Evolutionary conservation across 2,113 vertebrate species (phyloP), one percentile per base, ranked within the genome.

Genomic region (Calyptomena viridis): DNA sequence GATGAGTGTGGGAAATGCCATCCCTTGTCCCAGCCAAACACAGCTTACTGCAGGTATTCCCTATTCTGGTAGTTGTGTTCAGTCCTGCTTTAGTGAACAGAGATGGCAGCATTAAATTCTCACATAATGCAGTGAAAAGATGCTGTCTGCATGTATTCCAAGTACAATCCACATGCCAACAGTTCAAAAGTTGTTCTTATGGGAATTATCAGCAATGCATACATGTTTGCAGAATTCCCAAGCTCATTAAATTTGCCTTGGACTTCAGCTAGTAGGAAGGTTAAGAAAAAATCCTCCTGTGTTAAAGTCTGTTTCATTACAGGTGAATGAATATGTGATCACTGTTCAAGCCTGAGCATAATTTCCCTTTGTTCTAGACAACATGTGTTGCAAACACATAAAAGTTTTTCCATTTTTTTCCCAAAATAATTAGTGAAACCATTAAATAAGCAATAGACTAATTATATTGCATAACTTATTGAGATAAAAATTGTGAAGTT

Each of bases 401-500:
- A 11, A 74, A 55, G 16, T 3, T 86, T 87, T 77, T 37, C 24
- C 14, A 6, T 21, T 46, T 66, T 37, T 59, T 8, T 18, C 8
- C 24, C 11, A 20, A 84, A 79, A 55, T 80, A 93, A 93, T 77
- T 17, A 76, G 50, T 37, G 90, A 91, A 96, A 19, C 37, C 46
- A 55, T 58, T 40, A 91, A 84, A 64, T 56, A 60, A 77, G 84
- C 80, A 83, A 46, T 31, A 89, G 53, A 31, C 76, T 84, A 68
- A 68, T 86, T 74, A 67, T 44, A 49, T 49, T 92, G 76, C 81
- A 69, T 64, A 73, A 92, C 31, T 81, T 11, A 5, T 50, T 33
- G 66, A 90, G 74, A 93, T 37, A 90, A 73, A 94, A 96, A 94
- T 82, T 67, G 62, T 90, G 95, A 94, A 78, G 67, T 87, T 68